Evolutionary conservation across 2,888 invertebrate species (phyloP).

Genomic region (Hydraecia micacea): DNA sequence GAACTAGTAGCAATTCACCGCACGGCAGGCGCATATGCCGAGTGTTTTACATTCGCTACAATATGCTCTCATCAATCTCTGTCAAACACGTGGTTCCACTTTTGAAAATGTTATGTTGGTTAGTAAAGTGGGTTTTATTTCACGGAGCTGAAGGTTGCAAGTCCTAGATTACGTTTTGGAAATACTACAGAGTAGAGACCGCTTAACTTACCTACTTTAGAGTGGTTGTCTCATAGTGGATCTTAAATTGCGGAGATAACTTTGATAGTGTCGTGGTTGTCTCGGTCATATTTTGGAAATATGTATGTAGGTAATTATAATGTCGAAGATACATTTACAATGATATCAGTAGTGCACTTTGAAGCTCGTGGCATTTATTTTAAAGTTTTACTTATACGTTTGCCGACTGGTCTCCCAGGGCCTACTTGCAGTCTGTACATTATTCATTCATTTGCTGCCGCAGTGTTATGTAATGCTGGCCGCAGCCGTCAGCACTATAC

Average conservation of each 20-base stretch:
- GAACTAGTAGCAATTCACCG: constrained; percentile 14
- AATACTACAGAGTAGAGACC: constrained; percentile 12
- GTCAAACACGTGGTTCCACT: constrained; percentile 18
- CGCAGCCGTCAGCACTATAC: constrained; percentile 21
- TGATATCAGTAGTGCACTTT: constrained; percentile 19
- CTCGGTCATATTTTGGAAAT: constrained; percentile 7
- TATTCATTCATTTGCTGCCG: constrained; percentile 74
- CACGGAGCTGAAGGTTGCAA: constrained; percentile 21
- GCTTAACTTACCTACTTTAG: constrained; percentile 20
- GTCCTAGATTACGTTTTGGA: constrained; percentile 37
- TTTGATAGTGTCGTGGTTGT: constrained; percentile 24
- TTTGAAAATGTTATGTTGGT: constrained; percentile 20
- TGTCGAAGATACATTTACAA: neutral
- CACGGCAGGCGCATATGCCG: constrained; percentile 1
- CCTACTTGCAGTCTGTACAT: constrained; percentile 51
- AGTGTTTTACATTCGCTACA: constrained; percentile 22
- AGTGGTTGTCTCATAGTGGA: constrained; percentile 24
- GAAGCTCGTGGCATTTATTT: constrained; percentile 12
- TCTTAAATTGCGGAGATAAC: constrained; percentile 40
- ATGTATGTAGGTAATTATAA: neutral
- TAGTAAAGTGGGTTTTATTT: constrained; percentile 19
- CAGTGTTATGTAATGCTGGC: constrained; percentile 78
- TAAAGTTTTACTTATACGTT: constrained; percentile 21
- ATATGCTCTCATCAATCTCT: constrained; percentile 44
- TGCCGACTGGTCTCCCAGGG: constrained; percentile 1